Evolutionary conservation across 2,888 invertebrate genomes (phyloP), one percentile per base, ranked within the genome.

Genomic region (Lepetodrilus schrolli): DNA sequence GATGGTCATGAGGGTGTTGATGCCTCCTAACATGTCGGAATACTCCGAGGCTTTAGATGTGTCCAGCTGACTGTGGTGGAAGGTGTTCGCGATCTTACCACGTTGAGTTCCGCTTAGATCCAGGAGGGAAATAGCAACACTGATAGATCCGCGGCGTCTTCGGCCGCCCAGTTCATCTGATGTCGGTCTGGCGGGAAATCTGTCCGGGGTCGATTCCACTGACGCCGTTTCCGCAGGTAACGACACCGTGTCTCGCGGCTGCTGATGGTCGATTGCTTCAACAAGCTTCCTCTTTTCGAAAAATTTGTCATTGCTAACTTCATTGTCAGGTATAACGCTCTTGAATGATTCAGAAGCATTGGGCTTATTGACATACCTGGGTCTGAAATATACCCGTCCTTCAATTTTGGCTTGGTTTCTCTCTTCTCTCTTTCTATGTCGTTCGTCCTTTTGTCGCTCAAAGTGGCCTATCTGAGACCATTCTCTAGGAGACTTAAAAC

Each of bases 381-480:
- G 48, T n/a, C 20, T 47, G 37, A 20, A 51, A n/a, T n/a, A n/a
- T n/a, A 50, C 49, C 13, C 58, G 23, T 30, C 70, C 70, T n/a
- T 20, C 49, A 8, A 74, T 47, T 66, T 74, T 77, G 34, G 76
- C 74, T 20, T 47, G 65, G 70, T 78, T 79, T 68, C 78, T 75
- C 48, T 79, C 80, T 38, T 81, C 78, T 5, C 69, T 76, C 17
- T 68, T 69, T 7, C 79, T 51, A 20, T 71, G 48, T 49, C 77
- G 73, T 50, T 76, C 72, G 23, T 81, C 78, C 26, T 77, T 77
- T 37, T 84, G 79, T 26, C 86, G 74, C 69, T 85, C 84, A 58
- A 79, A 80, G 58, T 77, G 79, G 0, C 87, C 88, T 23, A 86
- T 82, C 65, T 84, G 80, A 4, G 83, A 78, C 87, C 87, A 87